phyloP scores from a whole-genome alignment of 2,797 vertebrate genomes.

The Leptoclinus maculatus region DNA sequence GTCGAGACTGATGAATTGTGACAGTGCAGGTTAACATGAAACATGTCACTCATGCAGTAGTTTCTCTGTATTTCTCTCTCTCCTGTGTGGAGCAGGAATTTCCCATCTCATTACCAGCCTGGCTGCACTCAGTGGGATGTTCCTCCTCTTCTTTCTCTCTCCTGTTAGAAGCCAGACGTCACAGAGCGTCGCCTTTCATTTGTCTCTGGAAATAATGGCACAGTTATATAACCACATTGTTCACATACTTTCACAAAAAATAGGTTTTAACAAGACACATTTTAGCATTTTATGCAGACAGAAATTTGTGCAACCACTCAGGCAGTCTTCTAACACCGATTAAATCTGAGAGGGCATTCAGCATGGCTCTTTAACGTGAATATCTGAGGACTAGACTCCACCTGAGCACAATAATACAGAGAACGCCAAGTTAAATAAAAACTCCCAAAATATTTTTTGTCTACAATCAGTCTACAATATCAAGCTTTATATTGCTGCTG shows the following conservation, averaged over 20 bases:
- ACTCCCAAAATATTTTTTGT: too few species aligned
- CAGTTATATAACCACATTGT: conserved; percentile 59
- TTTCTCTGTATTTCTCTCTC: background rate
- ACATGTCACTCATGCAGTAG: background rate
- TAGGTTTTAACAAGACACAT: background rate
- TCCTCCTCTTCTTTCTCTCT: conserved; percentile 31
- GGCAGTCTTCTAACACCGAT: background rate
- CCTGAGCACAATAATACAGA: too few species aligned
- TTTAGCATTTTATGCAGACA: background rate
- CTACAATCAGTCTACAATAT: too few species aligned
- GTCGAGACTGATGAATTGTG: too few species aligned
- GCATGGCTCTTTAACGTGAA: background rate
- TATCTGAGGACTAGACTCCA: background rate
- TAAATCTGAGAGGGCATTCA: background rate
- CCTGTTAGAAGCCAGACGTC: conserved; percentile 14
- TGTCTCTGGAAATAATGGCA: conserved; percentile 59
- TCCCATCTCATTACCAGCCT: conserved; percentile 43
- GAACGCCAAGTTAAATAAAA: too few species aligned
- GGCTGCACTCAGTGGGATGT: conserved; percentile 35
- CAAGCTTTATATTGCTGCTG: too few species aligned
- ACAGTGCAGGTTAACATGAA: too few species aligned
- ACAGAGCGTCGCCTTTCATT: conserved; percentile 57
- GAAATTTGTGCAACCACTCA: background rate
- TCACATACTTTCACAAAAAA: conserved; percentile 31
- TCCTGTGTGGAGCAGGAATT: conserved; percentile 22